phyloP scores from a whole-genome alignment of 2,888 invertebrate genomes.

The Callyntrura guangdongensis region DNA sequence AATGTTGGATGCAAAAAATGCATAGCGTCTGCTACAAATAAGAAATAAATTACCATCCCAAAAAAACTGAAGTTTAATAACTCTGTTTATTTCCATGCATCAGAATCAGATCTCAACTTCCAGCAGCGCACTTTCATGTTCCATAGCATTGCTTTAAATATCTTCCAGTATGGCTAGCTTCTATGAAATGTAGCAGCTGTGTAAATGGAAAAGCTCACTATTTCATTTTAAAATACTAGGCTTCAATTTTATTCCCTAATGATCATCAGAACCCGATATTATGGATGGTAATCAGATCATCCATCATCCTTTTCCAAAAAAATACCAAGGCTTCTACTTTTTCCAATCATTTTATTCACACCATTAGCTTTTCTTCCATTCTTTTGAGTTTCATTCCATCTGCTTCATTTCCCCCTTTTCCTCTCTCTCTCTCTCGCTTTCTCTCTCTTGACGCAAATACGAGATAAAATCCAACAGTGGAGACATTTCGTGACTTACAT shows the following conservation, averaged over 20 bases:
- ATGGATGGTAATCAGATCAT: not conserved
- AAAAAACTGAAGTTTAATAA: not conserved
- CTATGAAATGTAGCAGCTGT: not conserved
- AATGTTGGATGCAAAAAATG: slow-evolving; percentile 30
- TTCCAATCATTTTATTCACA: not conserved
- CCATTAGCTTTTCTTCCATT: not conserved
- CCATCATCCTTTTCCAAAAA: not conserved
- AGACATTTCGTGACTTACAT: too few species aligned
- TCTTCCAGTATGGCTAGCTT: not conserved
- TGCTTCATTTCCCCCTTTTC: not conserved
- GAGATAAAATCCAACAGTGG: too few species aligned
- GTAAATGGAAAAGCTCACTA: not conserved
- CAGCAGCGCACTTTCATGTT: not conserved
- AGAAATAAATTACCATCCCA: slow-evolving; percentile 40
- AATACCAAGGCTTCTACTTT: not conserved
- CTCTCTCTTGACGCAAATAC: too few species aligned
- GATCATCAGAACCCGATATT: not conserved
- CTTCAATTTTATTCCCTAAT: not conserved
- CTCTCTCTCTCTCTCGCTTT: too few species aligned
- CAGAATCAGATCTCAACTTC: too few species aligned
- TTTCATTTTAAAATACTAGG: not conserved
- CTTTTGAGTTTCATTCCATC: slow-evolving; percentile 1
- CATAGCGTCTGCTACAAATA: not conserved
- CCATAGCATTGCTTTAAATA: not conserved
- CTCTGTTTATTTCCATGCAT: not conserved